A percentile compares a stretch with the other conserved stretches of the same genome.
Evolutionary conservation across 2,888 invertebrate species (phyloP).

Genomic region (Taenaris catops): DNA sequence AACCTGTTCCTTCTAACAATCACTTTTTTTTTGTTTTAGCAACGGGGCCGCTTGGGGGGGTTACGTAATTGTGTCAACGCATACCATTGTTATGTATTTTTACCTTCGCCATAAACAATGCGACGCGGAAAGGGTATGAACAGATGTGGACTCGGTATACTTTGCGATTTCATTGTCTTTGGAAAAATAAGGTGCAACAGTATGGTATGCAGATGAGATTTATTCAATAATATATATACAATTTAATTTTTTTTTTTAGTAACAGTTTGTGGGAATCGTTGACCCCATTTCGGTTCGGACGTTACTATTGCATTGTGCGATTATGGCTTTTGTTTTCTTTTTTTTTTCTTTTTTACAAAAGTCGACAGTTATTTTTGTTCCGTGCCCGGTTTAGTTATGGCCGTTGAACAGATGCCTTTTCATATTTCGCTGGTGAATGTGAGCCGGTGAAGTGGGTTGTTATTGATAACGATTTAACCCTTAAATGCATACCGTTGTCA

Average conservation of each 20-base stretch:
- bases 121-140: slow-evolving; percentile 42
- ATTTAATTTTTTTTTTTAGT: slow-evolving; percentile 71
- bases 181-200: slow-evolving; percentile 59
- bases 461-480: no score
- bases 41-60: slow-evolving; percentile 39
- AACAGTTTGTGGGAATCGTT: slow-evolving; percentile 53
- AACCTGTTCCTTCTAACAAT: slow-evolving; percentile 73
- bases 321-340: slow-evolving; percentile 47
- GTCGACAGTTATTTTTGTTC: slow-evolving; percentile 47
- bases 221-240: no score
- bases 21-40: slow-evolving; percentile 75
- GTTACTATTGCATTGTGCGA: slow-evolving; percentile 44
- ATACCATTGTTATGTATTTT: slow-evolving; percentile 42
- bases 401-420: slow-evolving; percentile 21
- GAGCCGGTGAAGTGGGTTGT: no score
- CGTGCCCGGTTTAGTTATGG: slow-evolving; percentile 30
- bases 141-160: slow-evolving; percentile 52
- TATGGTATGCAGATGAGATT: slow-evolving; percentile 46
- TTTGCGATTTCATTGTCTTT: slow-evolving; percentile 58
- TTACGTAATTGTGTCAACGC: slow-evolving; percentile 71
- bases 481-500: no score
- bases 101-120: slow-evolving; percentile 60
- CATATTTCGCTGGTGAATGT: slow-evolving; percentile 12
- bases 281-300: slow-evolving; percentile 60
- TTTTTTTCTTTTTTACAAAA: slow-evolving; percentile 55